Evolutionary conservation across 2,888 invertebrate species (phyloP), one percentile per base, ranked within the genome.

Genomic region (Xylophagus ater): DNA sequence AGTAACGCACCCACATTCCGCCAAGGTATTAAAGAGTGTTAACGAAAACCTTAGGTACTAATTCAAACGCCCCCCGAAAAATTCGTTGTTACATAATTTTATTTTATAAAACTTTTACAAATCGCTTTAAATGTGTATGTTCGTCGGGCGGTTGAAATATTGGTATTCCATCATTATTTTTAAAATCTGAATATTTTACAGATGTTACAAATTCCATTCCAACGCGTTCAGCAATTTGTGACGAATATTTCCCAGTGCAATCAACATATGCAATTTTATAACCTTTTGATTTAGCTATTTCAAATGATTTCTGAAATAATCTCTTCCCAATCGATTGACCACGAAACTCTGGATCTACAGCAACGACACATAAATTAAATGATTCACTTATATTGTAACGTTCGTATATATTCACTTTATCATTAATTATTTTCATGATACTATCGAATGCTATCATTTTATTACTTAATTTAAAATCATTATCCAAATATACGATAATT

Each of bases 221-320:
- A n/a, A 42, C 32, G 28, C 23, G 34, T 29, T 46, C 41, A 4
- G 46, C 43, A 14, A 49, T 39, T 26, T 32, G 39, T 9, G 38
- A 38, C 9, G 49, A 45, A 31, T 37, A 47, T 8, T 41, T 21
- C 28, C 47, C 44, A 3, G 49, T 44, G 34, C 46, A 49, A 41
- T 47, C 47, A 18, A 36, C 30, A 21, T 28, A 41, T 4, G 38
- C 37, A 3, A 49, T 10, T 13, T 34, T 24, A 38, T 40, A 47
- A 10, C 42, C 40, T 10, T 45, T 30, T 21, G 15, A 10, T 29
- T 42, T 44, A 2, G 29, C 46, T 29, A 38, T 40, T 34, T 42
- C 35, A 19, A 45, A 32, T 25, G 42, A 37, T 18, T 34, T 25
- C 29, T 35, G 21, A 19, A 46, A 41, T 20, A 49, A 37, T 32